phyloP scores from a whole-genome alignment of 2,113 vertebrate genomes.

The Lamprotornis superbus region DNA sequence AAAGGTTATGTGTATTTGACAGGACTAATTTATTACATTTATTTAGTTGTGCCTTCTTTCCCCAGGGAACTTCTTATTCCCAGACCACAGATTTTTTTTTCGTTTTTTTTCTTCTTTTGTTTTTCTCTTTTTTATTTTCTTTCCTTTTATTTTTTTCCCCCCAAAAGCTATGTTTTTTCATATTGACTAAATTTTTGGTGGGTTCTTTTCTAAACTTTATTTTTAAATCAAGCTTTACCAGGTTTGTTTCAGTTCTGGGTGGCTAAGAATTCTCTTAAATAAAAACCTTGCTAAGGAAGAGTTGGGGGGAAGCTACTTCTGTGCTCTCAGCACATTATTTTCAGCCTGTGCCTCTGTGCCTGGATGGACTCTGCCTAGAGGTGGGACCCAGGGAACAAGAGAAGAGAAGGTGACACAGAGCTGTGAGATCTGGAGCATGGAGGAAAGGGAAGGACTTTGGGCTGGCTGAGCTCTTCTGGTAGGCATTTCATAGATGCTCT shows the following conservation, averaged over 20 bases:
- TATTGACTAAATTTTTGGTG: neutral
- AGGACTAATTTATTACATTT: neutral
- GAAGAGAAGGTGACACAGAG: neutral
- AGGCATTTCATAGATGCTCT: neutral
- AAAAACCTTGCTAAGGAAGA: neutral
- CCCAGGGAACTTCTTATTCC: neutral
- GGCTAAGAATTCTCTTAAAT: neutral
- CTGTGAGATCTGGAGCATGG: neutral
- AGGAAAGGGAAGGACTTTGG: neutral
- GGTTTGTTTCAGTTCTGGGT: neutral
- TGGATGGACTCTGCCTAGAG: neutral
- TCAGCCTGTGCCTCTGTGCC: neutral
- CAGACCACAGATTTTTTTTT: accelerated
- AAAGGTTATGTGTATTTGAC: neutral
- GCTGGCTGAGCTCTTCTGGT: neutral
- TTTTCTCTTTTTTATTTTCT: neutral
- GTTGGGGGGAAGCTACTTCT: neutral
- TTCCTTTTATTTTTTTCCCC: neutral
- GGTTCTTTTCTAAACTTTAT: neutral
- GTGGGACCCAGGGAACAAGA: neutral
- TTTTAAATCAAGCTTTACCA: neutral
- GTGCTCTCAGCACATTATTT: neutral
- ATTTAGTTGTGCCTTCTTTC: neutral
- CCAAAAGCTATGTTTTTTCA: neutral
- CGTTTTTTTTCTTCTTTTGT: neutral